phyloP scores from a whole-genome alignment of 2,888 invertebrate genomes.

The Drosophila cyrtoloma region DNA sequence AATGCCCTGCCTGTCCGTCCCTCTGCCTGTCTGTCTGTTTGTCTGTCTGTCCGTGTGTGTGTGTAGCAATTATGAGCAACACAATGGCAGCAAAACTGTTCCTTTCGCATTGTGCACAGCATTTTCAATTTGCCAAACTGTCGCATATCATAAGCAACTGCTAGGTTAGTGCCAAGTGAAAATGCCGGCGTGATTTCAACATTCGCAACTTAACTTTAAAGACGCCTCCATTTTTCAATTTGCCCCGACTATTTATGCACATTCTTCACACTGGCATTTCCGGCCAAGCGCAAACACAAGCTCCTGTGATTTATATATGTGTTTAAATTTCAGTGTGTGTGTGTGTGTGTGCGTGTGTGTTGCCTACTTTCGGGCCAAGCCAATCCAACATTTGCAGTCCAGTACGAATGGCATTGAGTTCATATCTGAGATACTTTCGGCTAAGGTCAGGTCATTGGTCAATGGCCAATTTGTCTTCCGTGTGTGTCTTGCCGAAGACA shows the following conservation, averaged over 20 bases:
- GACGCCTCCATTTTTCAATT: constrained; percentile 27
- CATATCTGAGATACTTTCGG: constrained; percentile 32
- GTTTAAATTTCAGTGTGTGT: constrained; percentile 29
- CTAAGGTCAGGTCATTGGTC: constrained; percentile 34
- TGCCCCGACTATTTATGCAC: constrained; percentile 24
- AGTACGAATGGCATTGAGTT: constrained; percentile 23
- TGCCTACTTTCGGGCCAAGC: constrained; percentile 28
- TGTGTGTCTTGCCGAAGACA: constrained; percentile 52
- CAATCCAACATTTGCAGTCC: constrained; percentile 13
- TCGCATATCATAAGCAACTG: constrained; percentile 27
- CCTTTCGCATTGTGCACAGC: constrained; percentile 23
- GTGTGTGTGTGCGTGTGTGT: constrained; percentile 1
- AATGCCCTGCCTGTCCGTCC: constrained; percentile 20
- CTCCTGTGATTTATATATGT: constrained; percentile 58
- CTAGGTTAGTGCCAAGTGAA: constrained; percentile 6
- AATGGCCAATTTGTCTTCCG: constrained; percentile 53
- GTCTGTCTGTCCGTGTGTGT: not conserved
- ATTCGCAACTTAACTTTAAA: constrained; percentile 30
- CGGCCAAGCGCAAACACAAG: constrained; percentile 8
- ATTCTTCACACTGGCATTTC: constrained; percentile 34
- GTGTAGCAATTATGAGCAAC: constrained; percentile 36
- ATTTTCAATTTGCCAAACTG: constrained; percentile 63
- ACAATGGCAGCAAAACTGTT: constrained; percentile 16
- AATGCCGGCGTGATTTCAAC: constrained; percentile 17
- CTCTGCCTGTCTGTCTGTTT: not conserved